Evolutionary conservation across 2,113 vertebrate species (phyloP).

Genomic region (Condylura cristata): DNA sequence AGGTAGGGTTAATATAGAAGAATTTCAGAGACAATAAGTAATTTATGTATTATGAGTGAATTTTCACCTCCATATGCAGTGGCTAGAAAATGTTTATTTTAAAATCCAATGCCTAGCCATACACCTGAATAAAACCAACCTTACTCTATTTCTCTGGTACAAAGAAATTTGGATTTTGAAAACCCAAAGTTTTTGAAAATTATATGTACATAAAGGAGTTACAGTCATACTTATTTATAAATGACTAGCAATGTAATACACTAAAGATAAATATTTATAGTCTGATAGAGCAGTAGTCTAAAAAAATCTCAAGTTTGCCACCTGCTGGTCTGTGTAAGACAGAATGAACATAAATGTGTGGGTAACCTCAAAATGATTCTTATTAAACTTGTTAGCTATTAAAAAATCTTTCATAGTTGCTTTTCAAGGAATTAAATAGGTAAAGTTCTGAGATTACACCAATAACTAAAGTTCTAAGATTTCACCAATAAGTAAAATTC

Average conservation of each 20-base stretch:
- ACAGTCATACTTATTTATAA: neutral
- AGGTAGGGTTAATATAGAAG: neutral
- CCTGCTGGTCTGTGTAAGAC: constrained; percentile 22
- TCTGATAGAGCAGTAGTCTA: neutral
- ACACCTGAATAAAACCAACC: neutral
- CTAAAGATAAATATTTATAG: neutral
- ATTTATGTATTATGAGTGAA: neutral
- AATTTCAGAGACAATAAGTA: constrained; percentile 37
- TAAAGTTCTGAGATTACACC: neutral
- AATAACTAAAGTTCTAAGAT: neutral
- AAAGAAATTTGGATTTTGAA: too few species aligned
- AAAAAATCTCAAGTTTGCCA: constrained; percentile 53
- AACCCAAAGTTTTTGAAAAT: constrained; percentile 4
- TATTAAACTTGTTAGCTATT: neutral
- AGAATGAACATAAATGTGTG: neutral
- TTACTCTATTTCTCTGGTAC: neutral
- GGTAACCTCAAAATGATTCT: constrained; percentile 22
- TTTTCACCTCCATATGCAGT: constrained; percentile 22
- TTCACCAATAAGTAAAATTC: neutral
- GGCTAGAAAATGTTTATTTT: neutral
- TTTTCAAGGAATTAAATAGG: neutral
- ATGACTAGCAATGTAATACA: neutral
- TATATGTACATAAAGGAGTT: neutral
- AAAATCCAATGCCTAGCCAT: neutral
- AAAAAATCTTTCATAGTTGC: neutral